Base-by-base conservation (phyloP, 92 coral and sea anemone genomes). In the Plumapathes pennacea region DNA sequence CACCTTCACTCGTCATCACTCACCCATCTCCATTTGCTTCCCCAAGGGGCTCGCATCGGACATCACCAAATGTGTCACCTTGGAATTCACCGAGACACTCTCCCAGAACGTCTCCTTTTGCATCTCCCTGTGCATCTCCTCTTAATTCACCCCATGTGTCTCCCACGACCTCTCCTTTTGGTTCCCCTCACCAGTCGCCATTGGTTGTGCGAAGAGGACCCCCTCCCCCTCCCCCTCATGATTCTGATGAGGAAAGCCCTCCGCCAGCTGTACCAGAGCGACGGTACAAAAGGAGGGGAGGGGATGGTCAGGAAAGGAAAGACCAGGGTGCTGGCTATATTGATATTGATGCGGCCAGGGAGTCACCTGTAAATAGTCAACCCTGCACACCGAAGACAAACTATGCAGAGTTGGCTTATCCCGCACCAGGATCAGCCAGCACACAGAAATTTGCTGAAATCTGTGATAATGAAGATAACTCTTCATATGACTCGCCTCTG, bases 241-340 rank as follows among this genome's bases (percentile, higher is more conserved):
- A 71, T 27, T 79, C 85, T 5, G 96, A 84, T 22, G 85, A 82
- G 10, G 85, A 77, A 43, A 66, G 67, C 17, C 65, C 71, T 9
- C 99, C 99, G n/a, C 95, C 95, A 13, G 96, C 88, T 18, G 69
- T 94, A 31, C 99, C 99, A 17, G 99, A 82, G 32, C 67, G 99
- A 43, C 58, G 71, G 53, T 88, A 85, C 66, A 71, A 65, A 50
- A 74, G 54, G 50, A 54, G 34, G 28, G 54, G 40, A n/a, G 29
- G 74, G 1, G 55, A 45, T 17, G 22, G 50, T 29, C 64, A 38
- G 62, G 76, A 62, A 50, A 79, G 39, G 51, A 69, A 54, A 23
- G 69, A 40, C 42, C 25, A 28, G 50, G 38, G 69, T 22, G 43
- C 32, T 6, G 89, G 80, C 15, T 72, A 87, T 39, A 63, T 82